phyloP scores from a whole-genome alignment of 2,797 vertebrate genomes.

The Leptoclinus maculatus region DNA sequence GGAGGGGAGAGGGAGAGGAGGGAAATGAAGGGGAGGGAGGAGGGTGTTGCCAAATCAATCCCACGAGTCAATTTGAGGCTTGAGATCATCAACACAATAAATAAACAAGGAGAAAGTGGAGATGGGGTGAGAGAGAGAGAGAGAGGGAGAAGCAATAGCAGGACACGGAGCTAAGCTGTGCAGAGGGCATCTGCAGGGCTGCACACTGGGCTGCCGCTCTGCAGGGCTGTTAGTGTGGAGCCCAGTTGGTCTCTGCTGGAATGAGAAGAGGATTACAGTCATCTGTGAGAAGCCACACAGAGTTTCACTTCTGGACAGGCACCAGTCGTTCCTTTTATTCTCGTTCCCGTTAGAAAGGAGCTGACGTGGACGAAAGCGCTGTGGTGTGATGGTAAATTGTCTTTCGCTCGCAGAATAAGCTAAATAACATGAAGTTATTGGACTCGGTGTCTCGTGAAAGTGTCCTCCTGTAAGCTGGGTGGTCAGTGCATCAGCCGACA shows the following conservation, averaged over 20 bases:
- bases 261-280: slow-evolving; percentile 59
- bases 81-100: slow-evolving; percentile 73
- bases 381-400: neutral
- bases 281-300: slow-evolving; percentile 43
- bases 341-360: neutral
- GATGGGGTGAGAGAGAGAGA: slow-evolving; percentile 18
- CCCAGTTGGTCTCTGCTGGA: slow-evolving; percentile 43
- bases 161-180: slow-evolving; percentile 54
- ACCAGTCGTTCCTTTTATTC: neutral
- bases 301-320: slow-evolving; percentile 47
- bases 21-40: slow-evolving; percentile 42
- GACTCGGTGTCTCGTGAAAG: neutral
- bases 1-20: slow-evolving; percentile 1
- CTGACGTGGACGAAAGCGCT: neutral
- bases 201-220: slow-evolving; percentile 44
- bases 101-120: slow-evolving; percentile 71
- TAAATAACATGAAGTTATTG: neutral
- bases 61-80: slow-evolving; percentile 73
- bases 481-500: neutral
- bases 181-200: slow-evolving; percentile 65
- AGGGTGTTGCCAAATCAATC: slow-evolving; percentile 73
- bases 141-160: neutral
- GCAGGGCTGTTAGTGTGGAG: slow-evolving; percentile 35
- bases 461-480: too few relatives aligned
- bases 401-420: neutral